Evolutionary conservation across 2,888 invertebrate species (phyloP).

Genomic region (Meghimatium bilineatum): DNA sequence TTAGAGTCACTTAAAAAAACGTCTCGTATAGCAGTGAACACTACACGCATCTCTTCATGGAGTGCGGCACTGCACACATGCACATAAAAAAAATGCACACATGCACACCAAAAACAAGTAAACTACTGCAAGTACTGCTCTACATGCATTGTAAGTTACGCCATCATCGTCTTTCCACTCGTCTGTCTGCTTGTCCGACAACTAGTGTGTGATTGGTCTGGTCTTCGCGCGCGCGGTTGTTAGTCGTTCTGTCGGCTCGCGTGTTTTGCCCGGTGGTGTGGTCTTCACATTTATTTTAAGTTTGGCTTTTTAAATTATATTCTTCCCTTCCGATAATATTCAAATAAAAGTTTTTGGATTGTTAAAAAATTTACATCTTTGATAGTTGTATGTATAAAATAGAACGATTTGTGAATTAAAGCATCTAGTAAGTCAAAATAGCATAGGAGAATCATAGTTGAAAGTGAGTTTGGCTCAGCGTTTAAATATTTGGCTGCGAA

Average conservation of each 20-base stretch:
- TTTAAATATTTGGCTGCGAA: neutral
- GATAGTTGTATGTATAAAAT: no score
- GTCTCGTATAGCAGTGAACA: neutral
- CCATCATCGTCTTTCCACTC: conserved; percentile 24
- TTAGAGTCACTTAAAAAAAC: no score
- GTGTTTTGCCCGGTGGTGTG: conserved; percentile 17
- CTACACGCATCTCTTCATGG: neutral
- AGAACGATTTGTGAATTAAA: no score
- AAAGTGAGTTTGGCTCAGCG: neutral
- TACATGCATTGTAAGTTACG: conserved; percentile 38
- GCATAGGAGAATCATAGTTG: neutral
- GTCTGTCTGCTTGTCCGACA: conserved; percentile 24
- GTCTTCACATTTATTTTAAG: neutral
- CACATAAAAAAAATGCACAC: conserved; percentile 33
- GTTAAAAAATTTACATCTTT: no score
- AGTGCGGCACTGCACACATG: conserved; percentile 30
- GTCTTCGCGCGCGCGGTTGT: conserved; percentile 1
- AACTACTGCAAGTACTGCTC: conserved; percentile 38
- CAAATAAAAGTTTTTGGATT: no score
- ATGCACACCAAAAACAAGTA: conserved; percentile 40
- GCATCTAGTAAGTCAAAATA: neutral
- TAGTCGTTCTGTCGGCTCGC: neutral
- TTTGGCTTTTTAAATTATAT: no score
- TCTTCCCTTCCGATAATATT: no score
- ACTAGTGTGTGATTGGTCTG: conserved; percentile 5